Evolutionary conservation across 2,113 vertebrate species (phyloP).

Genomic region (Crypturellus undulatus): DNA sequence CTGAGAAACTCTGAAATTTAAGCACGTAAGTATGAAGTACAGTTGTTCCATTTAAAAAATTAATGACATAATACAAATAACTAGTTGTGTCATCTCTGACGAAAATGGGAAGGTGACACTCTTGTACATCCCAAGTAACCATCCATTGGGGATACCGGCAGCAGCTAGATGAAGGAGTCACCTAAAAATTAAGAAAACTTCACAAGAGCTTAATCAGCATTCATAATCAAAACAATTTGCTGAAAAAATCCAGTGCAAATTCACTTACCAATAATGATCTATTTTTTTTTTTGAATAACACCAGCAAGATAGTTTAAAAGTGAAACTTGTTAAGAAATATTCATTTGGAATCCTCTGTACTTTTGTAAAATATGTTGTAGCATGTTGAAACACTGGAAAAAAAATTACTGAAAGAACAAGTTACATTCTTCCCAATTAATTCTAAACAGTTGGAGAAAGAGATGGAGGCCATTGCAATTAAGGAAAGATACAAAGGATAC

Average conservation of each 20-base stretch:
- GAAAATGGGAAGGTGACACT: neutral
- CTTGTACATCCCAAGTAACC: neutral
- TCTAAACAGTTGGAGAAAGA: neutral
- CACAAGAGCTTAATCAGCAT: neutral
- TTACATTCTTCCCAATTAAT: neutral
- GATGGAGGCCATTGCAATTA: neutral
- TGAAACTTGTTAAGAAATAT: neutral
- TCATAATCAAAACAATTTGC: neutral
- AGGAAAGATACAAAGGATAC: neutral
- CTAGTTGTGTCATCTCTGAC: neutral
- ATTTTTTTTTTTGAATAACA: neutral
- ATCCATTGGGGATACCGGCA: neutral
- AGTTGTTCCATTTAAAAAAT: neutral
- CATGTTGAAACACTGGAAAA: slow-evolving; percentile 13
- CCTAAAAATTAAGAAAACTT: neutral
- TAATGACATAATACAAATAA: neutral
- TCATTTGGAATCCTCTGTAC: neutral
- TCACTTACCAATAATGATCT: neutral
- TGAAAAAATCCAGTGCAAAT: neutral
- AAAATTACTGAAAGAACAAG: neutral
- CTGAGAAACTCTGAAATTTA: slow-evolving; percentile 10
- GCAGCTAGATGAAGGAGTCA: neutral
- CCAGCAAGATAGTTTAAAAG: slow-evolving; percentile 18
- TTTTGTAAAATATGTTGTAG: neutral
- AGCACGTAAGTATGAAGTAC: neutral